These are phyloP conservation scores for Epinephelus lanceolatus DNA, from an alignment of 2,113 vertebrate species.

Conservation along the genomic window DNA sequence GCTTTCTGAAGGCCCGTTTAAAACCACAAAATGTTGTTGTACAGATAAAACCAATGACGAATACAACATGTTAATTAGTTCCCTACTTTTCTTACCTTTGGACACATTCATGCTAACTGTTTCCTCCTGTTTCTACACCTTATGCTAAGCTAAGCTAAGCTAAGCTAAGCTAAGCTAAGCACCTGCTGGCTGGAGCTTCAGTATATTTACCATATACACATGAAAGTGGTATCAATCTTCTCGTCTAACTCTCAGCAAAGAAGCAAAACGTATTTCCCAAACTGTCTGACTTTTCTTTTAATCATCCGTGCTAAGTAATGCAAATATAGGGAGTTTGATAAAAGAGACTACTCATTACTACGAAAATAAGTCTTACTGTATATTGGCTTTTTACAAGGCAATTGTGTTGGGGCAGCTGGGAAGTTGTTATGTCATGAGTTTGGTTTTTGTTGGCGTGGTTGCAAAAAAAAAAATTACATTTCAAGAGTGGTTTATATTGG, in stretches of 20 bases:
- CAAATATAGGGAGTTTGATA: background rate
- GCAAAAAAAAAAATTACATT: slow-evolving; percentile 74
- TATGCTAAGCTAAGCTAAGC: background rate
- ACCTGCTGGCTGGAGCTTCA: background rate
- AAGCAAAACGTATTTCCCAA: background rate
- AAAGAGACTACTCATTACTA: background rate
- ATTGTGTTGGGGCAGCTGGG: slow-evolving; percentile 32
- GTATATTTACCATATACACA: background rate
- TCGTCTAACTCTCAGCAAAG: background rate
- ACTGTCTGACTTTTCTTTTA: background rate
- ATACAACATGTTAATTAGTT: background rate
- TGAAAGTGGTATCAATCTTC: background rate
- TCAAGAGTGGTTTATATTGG: slow-evolving; percentile 79
- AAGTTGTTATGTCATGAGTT: slow-evolving; percentile 70
- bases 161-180: background rate
- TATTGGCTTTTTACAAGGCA: slow-evolving; percentile 19
- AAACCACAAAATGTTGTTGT: background rate
- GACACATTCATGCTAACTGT: background rate
- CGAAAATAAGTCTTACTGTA: background rate
- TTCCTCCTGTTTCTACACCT: background rate
- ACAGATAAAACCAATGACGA: background rate
- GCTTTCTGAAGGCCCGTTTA: no score
- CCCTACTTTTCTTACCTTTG: background rate
- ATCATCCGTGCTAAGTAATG: background rate
- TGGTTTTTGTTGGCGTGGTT: slow-evolving; percentile 71